Base-by-base conservation (phyloP, 2,888 invertebrate species). In the Scrobipalpa costella region DNA sequence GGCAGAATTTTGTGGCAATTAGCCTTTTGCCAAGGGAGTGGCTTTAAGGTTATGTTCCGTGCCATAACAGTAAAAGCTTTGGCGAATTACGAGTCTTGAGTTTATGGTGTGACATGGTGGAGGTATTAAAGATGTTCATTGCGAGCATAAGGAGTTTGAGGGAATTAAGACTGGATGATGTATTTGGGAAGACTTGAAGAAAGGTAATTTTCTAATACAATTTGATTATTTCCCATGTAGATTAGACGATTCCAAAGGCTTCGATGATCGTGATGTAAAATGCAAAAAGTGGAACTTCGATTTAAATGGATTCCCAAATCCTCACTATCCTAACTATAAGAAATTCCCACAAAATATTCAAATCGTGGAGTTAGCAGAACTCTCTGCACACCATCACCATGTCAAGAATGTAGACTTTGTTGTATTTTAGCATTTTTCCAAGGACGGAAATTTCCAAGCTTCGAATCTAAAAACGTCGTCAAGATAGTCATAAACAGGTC, bases 101-200 rank as follows among this genome's bases (percentile, higher is more conserved):
- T 55, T 55, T 55, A 55, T 34, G 55, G 55, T 17, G 55, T 27
- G 33, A 34, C 55, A 55, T 55, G 55, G 33, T 33, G 55, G 55
- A 55, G 55, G 33, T 34, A 17, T 55, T 34, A 55, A 55, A 34
- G 55, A 55, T 55, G 15, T n/a, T 55, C 15, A 55, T 33, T 27
- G 27, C 9, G n/a, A 21, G 9, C 1, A 9, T 19, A 49, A 49
- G 17, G 17, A 49, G 44, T 5, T 49, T 49, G 27, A 27, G 27
- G 27, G 27, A 27, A 27, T 27, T 3, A 27, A 27, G 27, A 27
- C 27, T 27, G 27, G 27, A 27, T 2, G n/a, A 49, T 49, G 9
- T 8, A 15, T 19, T 19, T 17, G 2, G 15, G 49, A 49, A n/a
- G 44, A 6, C 13, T n/a, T 44, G n/a, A 44, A 44, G n/a, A n/a